These are phyloP conservation scores for Eumerus sabulonum DNA, from an alignment of 2,888 invertebrate genomes.

Conservation along the genomic window DNA sequence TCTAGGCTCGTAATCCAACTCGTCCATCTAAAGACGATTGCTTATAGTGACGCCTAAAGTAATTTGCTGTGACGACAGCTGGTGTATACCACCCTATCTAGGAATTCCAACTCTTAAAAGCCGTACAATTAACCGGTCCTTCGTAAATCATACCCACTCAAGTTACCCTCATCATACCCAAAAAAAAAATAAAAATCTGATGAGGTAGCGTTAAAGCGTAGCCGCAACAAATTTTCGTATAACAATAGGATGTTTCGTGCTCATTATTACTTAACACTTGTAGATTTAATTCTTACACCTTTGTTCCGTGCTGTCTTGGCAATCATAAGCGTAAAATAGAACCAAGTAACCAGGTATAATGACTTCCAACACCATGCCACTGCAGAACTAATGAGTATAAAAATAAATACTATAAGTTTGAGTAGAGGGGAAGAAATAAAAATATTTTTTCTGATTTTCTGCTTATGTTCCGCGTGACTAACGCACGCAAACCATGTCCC, in stretches of 20 bases:
- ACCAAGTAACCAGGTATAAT: conserved; percentile 34
- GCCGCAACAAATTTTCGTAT: conserved; percentile 20
- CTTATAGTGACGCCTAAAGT: too few species aligned
- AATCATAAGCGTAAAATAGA: conserved; percentile 41
- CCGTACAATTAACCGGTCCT: too few species aligned
- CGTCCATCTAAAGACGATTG: too few species aligned
- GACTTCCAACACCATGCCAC: conserved; percentile 12
- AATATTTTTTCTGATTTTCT: conserved; percentile 63
- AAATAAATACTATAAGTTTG: too few species aligned
- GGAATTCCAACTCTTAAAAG: too few species aligned
- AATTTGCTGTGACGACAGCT: too few species aligned
- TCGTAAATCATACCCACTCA: too few species aligned
- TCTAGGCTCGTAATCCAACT: too few species aligned
- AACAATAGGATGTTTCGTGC: conserved; percentile 46
- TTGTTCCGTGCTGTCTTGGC: conserved; percentile 56
- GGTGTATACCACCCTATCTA: too few species aligned
- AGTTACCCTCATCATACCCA: too few species aligned
- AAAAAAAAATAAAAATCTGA: too few species aligned
- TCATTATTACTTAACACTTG: conserved; percentile 67
- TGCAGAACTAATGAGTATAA: too few species aligned
- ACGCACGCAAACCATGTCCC: conserved; percentile 46
- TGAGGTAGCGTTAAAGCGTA: conserved; percentile 33
- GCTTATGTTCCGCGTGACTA: conserved; percentile 62
- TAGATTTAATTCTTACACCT: conserved; percentile 67
- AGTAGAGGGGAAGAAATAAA: conserved; percentile 7